Base-by-base conservation (phyloP, 2,797 vertebrate species). In the Liparis tanakae region DNA sequence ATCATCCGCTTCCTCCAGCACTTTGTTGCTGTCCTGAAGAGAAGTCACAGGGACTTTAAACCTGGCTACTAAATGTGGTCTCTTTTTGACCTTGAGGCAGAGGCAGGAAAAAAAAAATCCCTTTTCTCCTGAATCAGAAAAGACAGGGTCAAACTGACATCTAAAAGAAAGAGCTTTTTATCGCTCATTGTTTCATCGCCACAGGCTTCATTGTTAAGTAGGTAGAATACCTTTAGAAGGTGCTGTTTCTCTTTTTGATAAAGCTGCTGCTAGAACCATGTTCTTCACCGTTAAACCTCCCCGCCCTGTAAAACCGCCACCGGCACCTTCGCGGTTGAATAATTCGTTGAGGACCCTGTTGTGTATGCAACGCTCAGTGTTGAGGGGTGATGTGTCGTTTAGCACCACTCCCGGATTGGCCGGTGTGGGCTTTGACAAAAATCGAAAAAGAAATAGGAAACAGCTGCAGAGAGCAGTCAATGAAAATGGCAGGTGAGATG, bases 401-500 rank as follows among this genome's bases (percentile, higher is more conserved):
- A 76, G 73, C 82, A 57, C 66, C 39, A 10, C 36, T 55, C 51
- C 44, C 57, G 30, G 44, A 54, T 56, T 15, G 18, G 36, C 36
- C 61, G 51, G 9, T 63, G 46, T 55, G 22, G 53, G 53, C 53
- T 83, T 58, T 13, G 10, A 51, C 25, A 30, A 20, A 22, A 53
- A 20, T n/a, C 76, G 71, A 25, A 53, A 12, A 76, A 70, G 62
- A 78, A 87, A 74, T n/a, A 61, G 72, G 76, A 81, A 86, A 70
- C 60, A 5, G 41, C 70, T 7, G 7, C 73, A 70, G 74, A 76
- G 62, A 62, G 46, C 25, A 55, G 74, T 90, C 86, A 79, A 88
- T 88, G 85, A 76, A 89, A 89, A 86, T 90, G 85, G 72, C 85
- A 86, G 78, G 79, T 87, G 84, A 83, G 79, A 73, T 41, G 7